Conservation (phyloP, 2,888 invertebrate genomes). For the Opisthograptis luteolata region DNA sequence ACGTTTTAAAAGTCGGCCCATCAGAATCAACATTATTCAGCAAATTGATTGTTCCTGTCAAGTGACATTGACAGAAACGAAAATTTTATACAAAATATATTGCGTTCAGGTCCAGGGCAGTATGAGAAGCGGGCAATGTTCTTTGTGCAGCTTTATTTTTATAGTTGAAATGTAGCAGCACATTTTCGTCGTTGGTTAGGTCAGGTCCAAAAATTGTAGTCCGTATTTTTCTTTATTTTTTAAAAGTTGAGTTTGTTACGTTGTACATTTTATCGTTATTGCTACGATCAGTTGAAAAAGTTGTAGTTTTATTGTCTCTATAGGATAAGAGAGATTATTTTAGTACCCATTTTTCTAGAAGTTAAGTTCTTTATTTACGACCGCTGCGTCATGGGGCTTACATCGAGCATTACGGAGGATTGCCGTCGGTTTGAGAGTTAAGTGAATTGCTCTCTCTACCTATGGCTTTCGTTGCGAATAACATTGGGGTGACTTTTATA, state of each 20-base stretch:
- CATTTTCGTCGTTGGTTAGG: not conserved
- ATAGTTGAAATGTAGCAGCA: conserved; percentile 1
- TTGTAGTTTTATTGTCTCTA: conserved; percentile 9
- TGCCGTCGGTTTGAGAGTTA: conserved; percentile 33
- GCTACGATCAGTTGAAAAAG: not conserved
- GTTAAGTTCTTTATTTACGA: conserved; percentile 51
- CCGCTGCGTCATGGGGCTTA: conserved; percentile 64
- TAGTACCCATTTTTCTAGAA: not conserved
- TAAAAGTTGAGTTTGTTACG: no score
- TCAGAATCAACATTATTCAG: no score
- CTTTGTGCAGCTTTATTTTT: no score
- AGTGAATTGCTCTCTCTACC: conserved; percentile 49
- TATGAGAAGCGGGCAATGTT: no score
- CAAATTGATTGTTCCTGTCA: no score
- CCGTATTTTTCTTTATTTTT: no score
- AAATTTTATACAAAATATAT: no score
- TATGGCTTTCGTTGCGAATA: conserved; percentile 38
- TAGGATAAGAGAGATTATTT: conserved; percentile 1
- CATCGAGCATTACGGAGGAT: conserved; percentile 37
- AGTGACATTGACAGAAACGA: no score
- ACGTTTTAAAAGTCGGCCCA: no score
- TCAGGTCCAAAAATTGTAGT: conserved; percentile 4
- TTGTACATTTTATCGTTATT: not conserved
- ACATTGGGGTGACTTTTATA: conserved; percentile 33
- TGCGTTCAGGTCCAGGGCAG: no score